These are phyloP conservation scores for Patella pellucida DNA, from an alignment of 2,888 invertebrate genomes.

Conservation along the genomic window DNA sequence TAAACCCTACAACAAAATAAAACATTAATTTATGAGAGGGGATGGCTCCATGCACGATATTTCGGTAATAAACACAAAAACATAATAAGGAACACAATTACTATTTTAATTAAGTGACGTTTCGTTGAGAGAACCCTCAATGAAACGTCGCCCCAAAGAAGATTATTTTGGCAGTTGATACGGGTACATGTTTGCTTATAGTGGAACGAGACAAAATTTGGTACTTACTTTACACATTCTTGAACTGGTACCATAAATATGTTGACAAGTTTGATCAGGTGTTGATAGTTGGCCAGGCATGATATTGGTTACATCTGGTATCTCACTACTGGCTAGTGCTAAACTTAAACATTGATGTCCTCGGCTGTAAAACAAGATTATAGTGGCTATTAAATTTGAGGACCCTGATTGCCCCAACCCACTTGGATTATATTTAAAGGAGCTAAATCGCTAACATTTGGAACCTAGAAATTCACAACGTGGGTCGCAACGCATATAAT, in stretches of 20 bases:
- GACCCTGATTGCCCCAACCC: not conserved
- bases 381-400: not conserved
- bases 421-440: too few relatives aligned
- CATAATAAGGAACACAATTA: too few relatives aligned
- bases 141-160: too few relatives aligned
- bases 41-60: not conserved
- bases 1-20: slow-evolving; percentile 39
- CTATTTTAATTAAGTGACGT: too few relatives aligned
- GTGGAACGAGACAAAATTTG: too few relatives aligned
- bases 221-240: slow-evolving; percentile 30
- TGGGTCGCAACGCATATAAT: too few relatives aligned
- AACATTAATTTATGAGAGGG: not conserved
- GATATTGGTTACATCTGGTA: slow-evolving; percentile 31
- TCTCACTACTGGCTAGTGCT: slow-evolving; percentile 1
- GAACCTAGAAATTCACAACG: too few relatives aligned
- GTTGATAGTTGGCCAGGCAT: slow-evolving; percentile 32
- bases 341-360: slow-evolving; percentile 23
- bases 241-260: slow-evolving; percentile 32
- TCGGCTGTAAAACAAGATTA: slow-evolving; percentile 18
- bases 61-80: too few relatives aligned
- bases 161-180: too few relatives aligned
- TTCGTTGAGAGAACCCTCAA: too few relatives aligned
- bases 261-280: slow-evolving; percentile 34
- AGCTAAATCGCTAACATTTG: too few relatives aligned
- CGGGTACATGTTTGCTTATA: too few relatives aligned